Conservation (phyloP, 2,113 vertebrate species). For the Caloenas nicobarica region DNA sequence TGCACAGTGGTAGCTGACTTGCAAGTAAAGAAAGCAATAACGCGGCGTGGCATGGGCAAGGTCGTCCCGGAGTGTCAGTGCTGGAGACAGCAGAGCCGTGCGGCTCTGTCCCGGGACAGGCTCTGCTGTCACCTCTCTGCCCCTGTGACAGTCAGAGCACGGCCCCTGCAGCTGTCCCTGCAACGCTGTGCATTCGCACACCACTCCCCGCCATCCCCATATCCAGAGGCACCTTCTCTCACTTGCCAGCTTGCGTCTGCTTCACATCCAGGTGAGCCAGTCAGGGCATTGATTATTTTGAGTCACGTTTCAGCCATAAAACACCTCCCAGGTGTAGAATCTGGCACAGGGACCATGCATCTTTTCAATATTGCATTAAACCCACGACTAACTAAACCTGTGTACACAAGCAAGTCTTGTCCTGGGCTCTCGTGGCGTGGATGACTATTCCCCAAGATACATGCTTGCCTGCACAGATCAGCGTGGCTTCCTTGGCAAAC, state of each 20-base stretch:
- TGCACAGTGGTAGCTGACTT: neutral
- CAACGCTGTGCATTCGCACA: neutral
- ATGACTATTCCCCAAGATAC: rapidly evolving
- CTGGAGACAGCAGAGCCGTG: neutral
- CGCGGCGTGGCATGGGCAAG: rapidly evolving
- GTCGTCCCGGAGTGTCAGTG: rapidly evolving
- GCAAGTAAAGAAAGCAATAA: rapidly evolving
- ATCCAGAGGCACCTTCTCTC: neutral
- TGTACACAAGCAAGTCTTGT: neutral
- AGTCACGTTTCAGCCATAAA: neutral
- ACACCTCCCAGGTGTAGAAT: neutral
- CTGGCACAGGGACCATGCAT: rapidly evolving
- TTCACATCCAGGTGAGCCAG: neutral
- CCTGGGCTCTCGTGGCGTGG: rapidly evolving
- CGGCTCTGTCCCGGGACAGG: neutral
- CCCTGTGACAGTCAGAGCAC: neutral
- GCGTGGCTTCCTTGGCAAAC: neutral
- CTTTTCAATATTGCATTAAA: neutral
- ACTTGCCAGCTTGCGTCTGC: neutral
- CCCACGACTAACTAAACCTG: neutral
- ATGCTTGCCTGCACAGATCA: neutral
- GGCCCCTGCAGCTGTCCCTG: neutral
- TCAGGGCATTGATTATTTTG: rapidly evolving
- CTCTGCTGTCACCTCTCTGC: neutral
- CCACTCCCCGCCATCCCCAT: neutral